A percentile compares a stretch with the other conserved stretches of the same genome.
Conservation (phyloP, 1,140 invertebrate genomes). For the Vollenhovia emeryi region DNA sequence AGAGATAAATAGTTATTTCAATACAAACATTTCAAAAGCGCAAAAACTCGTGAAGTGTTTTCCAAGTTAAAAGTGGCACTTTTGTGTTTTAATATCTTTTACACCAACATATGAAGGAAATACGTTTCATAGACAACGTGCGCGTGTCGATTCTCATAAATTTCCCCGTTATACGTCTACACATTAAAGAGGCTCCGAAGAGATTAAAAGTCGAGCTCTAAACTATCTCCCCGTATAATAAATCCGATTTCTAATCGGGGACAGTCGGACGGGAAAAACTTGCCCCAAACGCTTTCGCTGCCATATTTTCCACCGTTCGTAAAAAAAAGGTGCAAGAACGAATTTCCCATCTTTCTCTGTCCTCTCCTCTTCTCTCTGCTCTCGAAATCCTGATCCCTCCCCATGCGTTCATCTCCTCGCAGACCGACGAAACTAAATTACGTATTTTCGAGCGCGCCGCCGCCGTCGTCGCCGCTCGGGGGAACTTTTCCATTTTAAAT, state of each 20-base stretch:
- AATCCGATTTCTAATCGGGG: constrained; percentile 50
- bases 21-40: not conserved
- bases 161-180: constrained; percentile 8
- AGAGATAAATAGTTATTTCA: constrained; percentile 18
- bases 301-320: constrained; percentile 40
- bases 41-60: not conserved
- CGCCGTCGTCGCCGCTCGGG: not conserved
- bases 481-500: constrained; percentile 83
- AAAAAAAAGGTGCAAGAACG: constrained; percentile 39
- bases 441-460: constrained; percentile 73
- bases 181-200: not conserved
- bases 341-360: constrained; percentile 25
- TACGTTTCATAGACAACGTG: not conserved
- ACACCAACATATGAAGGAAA: not conserved
- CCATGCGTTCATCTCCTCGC: constrained; percentile 44
- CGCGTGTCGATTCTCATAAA: not conserved
- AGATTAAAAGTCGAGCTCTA: constrained; percentile 35
- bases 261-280: constrained; percentile 38
- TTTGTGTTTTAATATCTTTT: constrained; percentile 10
- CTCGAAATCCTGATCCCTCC: not conserved
- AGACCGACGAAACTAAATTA: constrained; percentile 78
- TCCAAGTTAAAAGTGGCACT: not conserved
- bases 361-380: not conserved
- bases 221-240: constrained; percentile 47
- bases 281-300: constrained; percentile 17